Conservation (phyloP, 2,797 vertebrate genomes). For the Gymnocypris eckloni region DNA sequence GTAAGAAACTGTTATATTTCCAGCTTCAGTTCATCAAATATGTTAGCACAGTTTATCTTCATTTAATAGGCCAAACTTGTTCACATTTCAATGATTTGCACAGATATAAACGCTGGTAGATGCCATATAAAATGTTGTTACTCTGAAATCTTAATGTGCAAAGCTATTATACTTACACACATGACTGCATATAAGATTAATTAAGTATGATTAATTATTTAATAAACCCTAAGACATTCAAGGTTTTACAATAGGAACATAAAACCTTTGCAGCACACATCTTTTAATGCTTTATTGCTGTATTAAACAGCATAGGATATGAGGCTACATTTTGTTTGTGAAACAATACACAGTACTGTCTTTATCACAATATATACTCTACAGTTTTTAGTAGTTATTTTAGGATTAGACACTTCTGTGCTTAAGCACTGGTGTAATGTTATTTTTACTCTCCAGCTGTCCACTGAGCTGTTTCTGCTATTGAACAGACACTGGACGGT, state of each 20-base stretch:
- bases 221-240: not conserved
- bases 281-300: not conserved
- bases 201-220: not conserved
- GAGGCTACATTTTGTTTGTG: conserved; percentile 1
- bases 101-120: not conserved
- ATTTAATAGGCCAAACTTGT: not conserved
- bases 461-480: conserved; percentile 51
- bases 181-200: not conserved
- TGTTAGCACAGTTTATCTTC: not conserved
- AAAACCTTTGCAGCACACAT: not conserved
- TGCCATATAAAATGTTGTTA: not conserved
- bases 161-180: conserved; percentile 3
- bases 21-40: not conserved
- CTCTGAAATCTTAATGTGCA: not conserved
- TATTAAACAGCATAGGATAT: not conserved
- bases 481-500: conserved; percentile 32
- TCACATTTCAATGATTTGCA: not conserved
- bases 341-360: conserved; percentile 17
- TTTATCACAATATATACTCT: not conserved
- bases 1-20: not conserved
- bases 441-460: conserved; percentile 79
- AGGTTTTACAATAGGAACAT: not conserved
- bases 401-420: conserved; percentile 49
- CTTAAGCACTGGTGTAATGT: conserved; percentile 64
- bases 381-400: conserved; percentile 46